These are phyloP conservation scores for Chrysochloris asiatica DNA, from an alignment of 2,113 vertebrate genomes.

Conservation along the genomic window DNA sequence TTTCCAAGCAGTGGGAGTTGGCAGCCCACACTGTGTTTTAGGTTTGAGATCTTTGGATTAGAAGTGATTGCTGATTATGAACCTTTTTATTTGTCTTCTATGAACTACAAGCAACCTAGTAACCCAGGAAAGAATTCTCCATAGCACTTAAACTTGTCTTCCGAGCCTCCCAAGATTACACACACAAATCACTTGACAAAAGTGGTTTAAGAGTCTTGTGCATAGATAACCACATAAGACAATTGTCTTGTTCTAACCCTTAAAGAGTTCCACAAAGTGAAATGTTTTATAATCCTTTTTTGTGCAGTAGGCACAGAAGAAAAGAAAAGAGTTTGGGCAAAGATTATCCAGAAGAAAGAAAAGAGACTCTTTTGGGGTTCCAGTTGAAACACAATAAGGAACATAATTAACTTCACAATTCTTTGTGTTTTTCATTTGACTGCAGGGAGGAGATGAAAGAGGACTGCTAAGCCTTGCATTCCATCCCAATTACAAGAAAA, in stretches of 20 bases:
- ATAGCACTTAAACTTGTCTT: conserved; percentile 92
- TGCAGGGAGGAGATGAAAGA: conserved; percentile 99
- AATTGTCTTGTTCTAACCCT: conserved; percentile 89
- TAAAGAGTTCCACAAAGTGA: conserved; percentile 88
- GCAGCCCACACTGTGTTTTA: conserved; percentile 91
- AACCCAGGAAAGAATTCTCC: conserved; percentile 92
- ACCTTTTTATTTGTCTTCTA: conserved; percentile 94
- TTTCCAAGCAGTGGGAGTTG: conserved; percentile 98
- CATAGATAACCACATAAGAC: conserved; percentile 89
- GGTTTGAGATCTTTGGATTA: conserved; percentile 91
- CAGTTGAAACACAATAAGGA: conserved; percentile 91
- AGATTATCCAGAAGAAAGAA: conserved; percentile 88
- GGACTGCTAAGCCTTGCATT: conserved; percentile 99
- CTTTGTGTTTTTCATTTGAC: conserved; percentile 98
- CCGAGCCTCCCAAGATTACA: conserved; percentile 94
- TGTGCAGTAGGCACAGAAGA: conserved; percentile 90
- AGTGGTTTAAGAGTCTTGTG: conserved; percentile 88
- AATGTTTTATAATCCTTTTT: conserved; percentile 95
- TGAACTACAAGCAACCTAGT: conserved; percentile 96
- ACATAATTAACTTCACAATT: conserved; percentile 98
- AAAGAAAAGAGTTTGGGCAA: conserved; percentile 88
- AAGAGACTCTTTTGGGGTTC: conserved; percentile 85
- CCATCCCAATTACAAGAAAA: conserved; percentile 99
- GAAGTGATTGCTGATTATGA: conserved; percentile 91
- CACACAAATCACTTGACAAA: conserved; percentile 96